These are phyloP conservation scores for Ficedula albicollis DNA, from an alignment of 2,797 vertebrate genomes.

Conservation along the genomic window DNA sequence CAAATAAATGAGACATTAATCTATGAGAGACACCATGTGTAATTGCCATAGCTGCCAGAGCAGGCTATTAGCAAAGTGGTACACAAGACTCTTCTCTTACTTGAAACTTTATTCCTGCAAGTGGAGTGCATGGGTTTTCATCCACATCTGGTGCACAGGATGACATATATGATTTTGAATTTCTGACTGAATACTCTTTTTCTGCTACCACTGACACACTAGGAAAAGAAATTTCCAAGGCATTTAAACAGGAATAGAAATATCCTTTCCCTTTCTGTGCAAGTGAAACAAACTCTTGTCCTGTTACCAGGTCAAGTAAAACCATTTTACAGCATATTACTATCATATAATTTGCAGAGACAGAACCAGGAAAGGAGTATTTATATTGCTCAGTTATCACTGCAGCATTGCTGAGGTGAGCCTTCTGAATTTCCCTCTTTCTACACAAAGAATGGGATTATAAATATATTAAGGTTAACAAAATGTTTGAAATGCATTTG, in stretches of 20 bases:
- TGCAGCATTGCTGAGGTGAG: neutral
- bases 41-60: neutral
- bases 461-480: neutral
- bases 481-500: neutral
- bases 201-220: neutral
- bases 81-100: neutral
- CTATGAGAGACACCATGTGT: constrained; percentile 10
- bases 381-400: neutral
- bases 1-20: constrained; percentile 59
- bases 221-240: neutral
- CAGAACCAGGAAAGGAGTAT: neutral
- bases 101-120: neutral
- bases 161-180: neutral
- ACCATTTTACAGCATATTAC: neutral
- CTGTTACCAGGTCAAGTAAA: neutral
- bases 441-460: neutral
- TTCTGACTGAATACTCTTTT: neutral
- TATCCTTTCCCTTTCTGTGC: neutral
- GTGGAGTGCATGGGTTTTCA: neutral
- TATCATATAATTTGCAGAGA: neutral
- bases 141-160: neutral
- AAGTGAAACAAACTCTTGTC: neutral
- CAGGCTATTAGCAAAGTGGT: neutral
- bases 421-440: neutral
- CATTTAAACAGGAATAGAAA: neutral